A percentile compares a stretch with the other conserved stretches of the same genome.
Conservation (phyloP, 2,797 vertebrate species). For the Smutsia gigantea region DNA sequence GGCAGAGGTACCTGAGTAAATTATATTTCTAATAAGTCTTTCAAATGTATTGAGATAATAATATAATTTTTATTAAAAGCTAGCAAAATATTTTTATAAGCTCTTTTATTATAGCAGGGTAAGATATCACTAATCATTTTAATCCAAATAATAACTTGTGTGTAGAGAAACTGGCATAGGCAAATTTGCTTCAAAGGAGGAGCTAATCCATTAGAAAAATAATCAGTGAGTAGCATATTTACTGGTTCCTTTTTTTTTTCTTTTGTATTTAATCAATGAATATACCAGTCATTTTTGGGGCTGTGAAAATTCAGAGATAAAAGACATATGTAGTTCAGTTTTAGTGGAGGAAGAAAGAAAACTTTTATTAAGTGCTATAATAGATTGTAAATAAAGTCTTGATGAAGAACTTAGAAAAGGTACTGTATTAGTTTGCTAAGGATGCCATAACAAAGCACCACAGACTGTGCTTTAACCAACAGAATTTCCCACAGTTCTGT, state of each 20-base stretch:
- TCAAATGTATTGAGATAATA: neutral
- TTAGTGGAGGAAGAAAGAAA: neutral
- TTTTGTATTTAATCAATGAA: neutral
- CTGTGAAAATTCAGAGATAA: neutral
- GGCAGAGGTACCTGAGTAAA: constrained; percentile 91
- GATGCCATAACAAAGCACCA: neutral
- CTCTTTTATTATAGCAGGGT: neutral
- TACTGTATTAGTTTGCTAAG: neutral
- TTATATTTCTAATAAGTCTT: neutral
- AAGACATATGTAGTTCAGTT: neutral
- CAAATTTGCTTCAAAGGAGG: neutral
- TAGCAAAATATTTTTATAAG: constrained; percentile 25
- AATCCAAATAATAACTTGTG: constrained; percentile 1
- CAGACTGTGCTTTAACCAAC: neutral
- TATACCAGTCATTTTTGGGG: neutral
- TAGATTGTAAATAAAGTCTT: neutral
- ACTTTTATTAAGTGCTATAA: neutral
- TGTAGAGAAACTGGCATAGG: neutral
- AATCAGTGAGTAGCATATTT: neutral
- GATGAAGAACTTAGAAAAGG: neutral
- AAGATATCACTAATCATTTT: constrained; percentile 2
- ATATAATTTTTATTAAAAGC: neutral
- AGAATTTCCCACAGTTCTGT: neutral
- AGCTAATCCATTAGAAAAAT: neutral
- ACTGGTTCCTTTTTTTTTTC: neutral